Conservation (phyloP, 1,140 invertebrate genomes). For the Sycobia sp. region DNA sequence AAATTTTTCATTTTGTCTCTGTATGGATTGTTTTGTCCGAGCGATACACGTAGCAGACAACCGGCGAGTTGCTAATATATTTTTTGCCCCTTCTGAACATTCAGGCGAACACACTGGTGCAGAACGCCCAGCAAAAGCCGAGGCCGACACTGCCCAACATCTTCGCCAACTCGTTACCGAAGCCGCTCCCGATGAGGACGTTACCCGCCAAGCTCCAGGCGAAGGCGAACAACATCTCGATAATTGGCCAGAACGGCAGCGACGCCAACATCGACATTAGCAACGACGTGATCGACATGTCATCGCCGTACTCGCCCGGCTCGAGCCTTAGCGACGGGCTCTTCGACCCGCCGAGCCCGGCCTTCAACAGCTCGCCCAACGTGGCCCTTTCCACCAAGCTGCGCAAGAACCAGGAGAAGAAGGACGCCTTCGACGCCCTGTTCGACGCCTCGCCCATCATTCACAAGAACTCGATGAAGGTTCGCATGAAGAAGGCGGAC, state of each 20-base stretch:
- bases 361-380: slow-evolving; percentile 54
- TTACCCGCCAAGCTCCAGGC: slow-evolving; percentile 44
- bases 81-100: too few species aligned
- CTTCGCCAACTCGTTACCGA: slow-evolving; percentile 51
- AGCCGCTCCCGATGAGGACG: slow-evolving; percentile 13
- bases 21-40: too few species aligned
- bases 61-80: too few species aligned
- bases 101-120: background rate
- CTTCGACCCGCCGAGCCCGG: slow-evolving; percentile 75
- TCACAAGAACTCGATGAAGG: slow-evolving; percentile 46
- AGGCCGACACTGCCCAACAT: slow-evolving; percentile 51
- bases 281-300: slow-evolving; percentile 66
- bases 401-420: slow-evolving; percentile 51
- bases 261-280: slow-evolving; percentile 49
- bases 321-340: slow-evolving; percentile 83
- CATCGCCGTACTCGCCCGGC: slow-evolving; percentile 84
- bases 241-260: slow-evolving; percentile 57
- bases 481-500: slow-evolving; percentile 55
- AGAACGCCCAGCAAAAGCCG: slow-evolving; percentile 36
- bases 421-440: slow-evolving; percentile 64
- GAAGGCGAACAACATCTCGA: slow-evolving; percentile 45
- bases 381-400: slow-evolving; percentile 46
- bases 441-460: slow-evolving; percentile 61
- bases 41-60: too few species aligned
- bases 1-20: too few species aligned